Conservation (phyloP, 2,113 vertebrate species). For the Pomatostomus ruficeps region DNA sequence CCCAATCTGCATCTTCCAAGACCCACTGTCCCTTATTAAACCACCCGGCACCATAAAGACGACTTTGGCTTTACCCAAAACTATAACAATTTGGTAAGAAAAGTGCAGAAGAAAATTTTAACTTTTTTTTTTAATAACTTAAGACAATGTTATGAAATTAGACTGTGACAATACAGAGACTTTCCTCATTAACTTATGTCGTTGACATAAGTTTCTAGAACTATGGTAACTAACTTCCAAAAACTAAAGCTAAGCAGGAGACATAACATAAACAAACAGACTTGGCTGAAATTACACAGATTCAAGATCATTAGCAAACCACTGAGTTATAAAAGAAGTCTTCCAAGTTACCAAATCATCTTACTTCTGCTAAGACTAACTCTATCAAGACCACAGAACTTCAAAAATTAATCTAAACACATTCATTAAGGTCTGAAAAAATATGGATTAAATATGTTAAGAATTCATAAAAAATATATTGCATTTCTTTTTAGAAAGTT, state of each 20-base stretch:
- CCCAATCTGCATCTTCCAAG: neutral
- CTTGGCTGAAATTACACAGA: neutral
- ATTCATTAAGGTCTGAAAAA: neutral
- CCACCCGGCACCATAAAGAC: neutral
- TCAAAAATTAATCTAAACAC: neutral
- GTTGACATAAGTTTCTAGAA: neutral
- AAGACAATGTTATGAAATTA: neutral
- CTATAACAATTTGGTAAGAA: neutral
- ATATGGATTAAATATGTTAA: neutral
- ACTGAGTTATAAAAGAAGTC: neutral
- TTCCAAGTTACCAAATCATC: neutral
- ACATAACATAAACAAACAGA: neutral
- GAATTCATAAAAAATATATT: neutral
- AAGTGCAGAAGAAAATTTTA: neutral
- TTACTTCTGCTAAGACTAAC: neutral
- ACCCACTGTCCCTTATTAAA: neutral
- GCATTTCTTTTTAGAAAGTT: neutral
- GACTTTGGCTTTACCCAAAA: neutral
- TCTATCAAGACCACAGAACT: neutral
- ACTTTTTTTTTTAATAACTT: neutral
- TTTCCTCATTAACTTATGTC: neutral
- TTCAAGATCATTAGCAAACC: neutral
- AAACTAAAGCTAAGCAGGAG: neutral
- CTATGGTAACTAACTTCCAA: neutral
- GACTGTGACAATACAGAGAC: neutral